Evolutionary conservation across 2,113 vertebrate species (phyloP).

Genomic region (Eira barbara): DNA sequence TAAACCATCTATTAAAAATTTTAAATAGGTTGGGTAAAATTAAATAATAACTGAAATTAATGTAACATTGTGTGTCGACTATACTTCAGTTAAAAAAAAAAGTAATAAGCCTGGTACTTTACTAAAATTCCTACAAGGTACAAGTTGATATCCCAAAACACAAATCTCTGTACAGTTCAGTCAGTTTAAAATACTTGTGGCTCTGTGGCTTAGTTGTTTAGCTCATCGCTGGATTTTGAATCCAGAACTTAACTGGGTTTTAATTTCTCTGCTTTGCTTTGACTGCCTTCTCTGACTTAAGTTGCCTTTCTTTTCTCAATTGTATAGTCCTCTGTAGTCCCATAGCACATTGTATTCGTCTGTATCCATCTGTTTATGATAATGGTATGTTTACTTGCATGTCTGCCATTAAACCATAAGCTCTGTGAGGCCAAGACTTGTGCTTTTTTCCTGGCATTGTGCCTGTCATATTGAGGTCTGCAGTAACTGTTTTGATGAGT

Average conservation of each 20-base stretch:
- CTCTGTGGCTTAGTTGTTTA: not conserved
- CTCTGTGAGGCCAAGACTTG: not conserved
- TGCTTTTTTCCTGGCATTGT: not conserved
- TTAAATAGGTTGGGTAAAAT: not conserved
- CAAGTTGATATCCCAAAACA: not conserved
- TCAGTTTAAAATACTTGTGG: not conserved
- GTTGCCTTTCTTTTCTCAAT: too few relatives aligned
- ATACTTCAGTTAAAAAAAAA: not conserved
- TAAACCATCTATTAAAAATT: not conserved
- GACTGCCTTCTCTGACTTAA: not conserved
- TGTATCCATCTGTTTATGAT: not conserved
- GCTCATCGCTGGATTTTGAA: not conserved
- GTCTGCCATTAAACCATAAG: not conserved
- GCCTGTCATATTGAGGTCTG: not conserved
- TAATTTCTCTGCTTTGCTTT: not conserved
- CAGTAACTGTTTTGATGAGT: not conserved
- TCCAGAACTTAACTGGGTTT: not conserved
- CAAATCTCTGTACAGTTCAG: not conserved
- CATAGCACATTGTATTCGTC: not conserved
- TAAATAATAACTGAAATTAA: not conserved
- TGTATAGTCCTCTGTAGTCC: too few relatives aligned
- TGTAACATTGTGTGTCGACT: not conserved
- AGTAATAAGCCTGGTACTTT: not conserved
- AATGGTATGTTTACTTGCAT: not conserved
- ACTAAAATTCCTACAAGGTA: not conserved